phyloP scores from a whole-genome alignment of 2,888 invertebrate genomes.

The Rhynchonema sp. region DNA sequence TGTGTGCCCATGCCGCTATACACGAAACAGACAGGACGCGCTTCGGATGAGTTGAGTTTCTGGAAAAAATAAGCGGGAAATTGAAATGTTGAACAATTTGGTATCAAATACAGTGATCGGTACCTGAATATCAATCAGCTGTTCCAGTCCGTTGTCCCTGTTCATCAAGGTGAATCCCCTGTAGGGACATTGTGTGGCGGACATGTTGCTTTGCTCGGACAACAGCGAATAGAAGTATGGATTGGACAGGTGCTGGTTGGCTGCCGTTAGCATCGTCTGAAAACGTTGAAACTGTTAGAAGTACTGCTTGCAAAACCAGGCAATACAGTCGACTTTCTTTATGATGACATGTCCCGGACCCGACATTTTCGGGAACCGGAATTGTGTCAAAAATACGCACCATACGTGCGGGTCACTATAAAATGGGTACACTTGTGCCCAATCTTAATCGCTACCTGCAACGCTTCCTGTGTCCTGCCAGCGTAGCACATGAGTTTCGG shows the following conservation, averaged over 20 bases:
- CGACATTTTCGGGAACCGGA: too few species aligned
- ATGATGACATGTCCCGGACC: too few species aligned
- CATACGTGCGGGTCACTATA: too few species aligned
- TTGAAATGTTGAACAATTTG: not conserved
- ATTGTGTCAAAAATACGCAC: too few species aligned
- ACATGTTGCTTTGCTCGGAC: conserved; percentile 33
- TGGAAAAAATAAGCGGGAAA: not conserved
- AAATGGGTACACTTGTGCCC: too few species aligned
- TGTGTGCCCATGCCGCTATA: conserved; percentile 98
- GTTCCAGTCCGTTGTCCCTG: conserved; percentile 27
- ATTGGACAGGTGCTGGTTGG: conserved; percentile 13
- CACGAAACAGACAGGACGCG: conserved; percentile 60
- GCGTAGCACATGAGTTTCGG: conserved; percentile 55
- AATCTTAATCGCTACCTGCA: conserved; percentile 22
- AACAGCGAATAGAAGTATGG: conserved; percentile 18
- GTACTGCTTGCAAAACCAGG: too few species aligned
- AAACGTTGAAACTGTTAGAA: too few species aligned
- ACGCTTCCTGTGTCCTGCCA: conserved; percentile 64
- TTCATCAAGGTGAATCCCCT: conserved; percentile 61
- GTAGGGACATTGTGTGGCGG: conserved; percentile 47
- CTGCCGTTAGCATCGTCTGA: not conserved
- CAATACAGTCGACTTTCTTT: too few species aligned
- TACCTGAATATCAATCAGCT: conserved; percentile 16
- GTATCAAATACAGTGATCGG: not conserved
- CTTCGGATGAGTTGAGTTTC: not conserved